A percentile compares a stretch with the other conserved stretches of the same genome.
These are phyloP conservation scores for Paracanthobrama guichenoti DNA, from an alignment of 2,113 vertebrate species.

Conservation along the genomic window DNA sequence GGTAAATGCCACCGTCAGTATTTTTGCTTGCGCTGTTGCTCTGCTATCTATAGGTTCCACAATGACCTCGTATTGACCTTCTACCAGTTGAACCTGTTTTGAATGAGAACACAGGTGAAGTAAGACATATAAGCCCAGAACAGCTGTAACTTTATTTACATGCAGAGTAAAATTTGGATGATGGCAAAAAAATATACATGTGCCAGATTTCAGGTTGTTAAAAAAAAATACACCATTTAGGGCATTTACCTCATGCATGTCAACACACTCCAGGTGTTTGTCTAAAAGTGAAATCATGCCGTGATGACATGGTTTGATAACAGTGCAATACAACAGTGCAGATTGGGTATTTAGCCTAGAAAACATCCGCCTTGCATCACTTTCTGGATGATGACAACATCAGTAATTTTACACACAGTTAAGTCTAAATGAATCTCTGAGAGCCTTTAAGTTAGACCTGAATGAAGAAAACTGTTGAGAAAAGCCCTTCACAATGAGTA, in stretches of 20 bases:
- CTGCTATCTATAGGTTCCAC: slow-evolving; percentile 4
- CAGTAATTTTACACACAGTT: neutral
- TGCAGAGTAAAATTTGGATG: neutral
- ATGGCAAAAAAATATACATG: neutral
- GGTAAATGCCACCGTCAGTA: neutral
- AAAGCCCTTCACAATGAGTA: neutral
- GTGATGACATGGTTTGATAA: neutral
- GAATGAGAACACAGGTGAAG: slow-evolving; percentile 50
- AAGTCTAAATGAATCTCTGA: neutral
- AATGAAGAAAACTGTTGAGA: neutral
- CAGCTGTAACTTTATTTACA: neutral
- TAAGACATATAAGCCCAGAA: neutral
- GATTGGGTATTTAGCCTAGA: neutral
- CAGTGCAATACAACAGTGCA: neutral
- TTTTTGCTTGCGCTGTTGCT: slow-evolving; percentile 3
- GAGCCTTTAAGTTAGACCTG: neutral
- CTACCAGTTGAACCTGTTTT: slow-evolving; percentile 15
- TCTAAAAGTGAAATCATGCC: neutral
- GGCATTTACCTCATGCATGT: neutral
- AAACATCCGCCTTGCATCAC: neutral
- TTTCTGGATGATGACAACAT: neutral
- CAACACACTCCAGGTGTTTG: no score
- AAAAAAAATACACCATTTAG: neutral
- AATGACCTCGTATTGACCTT: neutral
- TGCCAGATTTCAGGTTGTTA: neutral